A percentile compares a stretch with the other conserved stretches of the same genome.
These are phyloP conservation scores for Henicopernis longicauda DNA, from an alignment of 2,113 vertebrate genomes.

Conservation along the genomic window DNA sequence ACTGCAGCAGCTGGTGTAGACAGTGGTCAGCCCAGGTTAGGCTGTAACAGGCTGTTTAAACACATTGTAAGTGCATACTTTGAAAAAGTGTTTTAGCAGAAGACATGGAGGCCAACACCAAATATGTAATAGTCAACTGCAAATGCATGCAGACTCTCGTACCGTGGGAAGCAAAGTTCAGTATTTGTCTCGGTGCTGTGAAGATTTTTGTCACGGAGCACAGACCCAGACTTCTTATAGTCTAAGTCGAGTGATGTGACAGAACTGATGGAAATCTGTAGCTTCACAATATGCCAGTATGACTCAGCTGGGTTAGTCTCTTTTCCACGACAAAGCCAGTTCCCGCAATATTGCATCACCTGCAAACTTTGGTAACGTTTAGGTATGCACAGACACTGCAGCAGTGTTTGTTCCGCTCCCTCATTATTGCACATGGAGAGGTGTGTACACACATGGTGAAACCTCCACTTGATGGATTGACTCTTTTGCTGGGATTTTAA, in stretches of 20 bases:
- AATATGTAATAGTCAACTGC: background rate
- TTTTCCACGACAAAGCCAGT: background rate
- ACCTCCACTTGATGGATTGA: background rate
- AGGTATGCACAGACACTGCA: background rate
- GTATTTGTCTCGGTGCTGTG: background rate
- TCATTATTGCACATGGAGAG: background rate
- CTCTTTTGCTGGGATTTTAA: background rate
- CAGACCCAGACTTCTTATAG: background rate
- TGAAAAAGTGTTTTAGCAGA: background rate
- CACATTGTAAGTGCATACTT: background rate
- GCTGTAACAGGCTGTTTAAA: background rate
- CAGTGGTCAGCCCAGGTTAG: background rate
- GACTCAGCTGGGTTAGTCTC: background rate
- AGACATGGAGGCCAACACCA: background rate
- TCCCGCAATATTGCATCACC: background rate
- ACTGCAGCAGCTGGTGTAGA: background rate
- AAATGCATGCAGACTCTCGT: background rate
- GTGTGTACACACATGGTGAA: fast-evolving
- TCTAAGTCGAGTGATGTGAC: background rate
- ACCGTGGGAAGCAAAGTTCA: background rate
- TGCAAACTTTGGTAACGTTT: background rate
- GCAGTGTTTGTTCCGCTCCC: background rate
- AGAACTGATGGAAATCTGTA: background rate
- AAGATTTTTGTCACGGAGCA: background rate
- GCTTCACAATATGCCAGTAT: background rate